phyloP scores from a whole-genome alignment of 2,113 vertebrate genomes.

The Phoenicopterus ruber region DNA sequence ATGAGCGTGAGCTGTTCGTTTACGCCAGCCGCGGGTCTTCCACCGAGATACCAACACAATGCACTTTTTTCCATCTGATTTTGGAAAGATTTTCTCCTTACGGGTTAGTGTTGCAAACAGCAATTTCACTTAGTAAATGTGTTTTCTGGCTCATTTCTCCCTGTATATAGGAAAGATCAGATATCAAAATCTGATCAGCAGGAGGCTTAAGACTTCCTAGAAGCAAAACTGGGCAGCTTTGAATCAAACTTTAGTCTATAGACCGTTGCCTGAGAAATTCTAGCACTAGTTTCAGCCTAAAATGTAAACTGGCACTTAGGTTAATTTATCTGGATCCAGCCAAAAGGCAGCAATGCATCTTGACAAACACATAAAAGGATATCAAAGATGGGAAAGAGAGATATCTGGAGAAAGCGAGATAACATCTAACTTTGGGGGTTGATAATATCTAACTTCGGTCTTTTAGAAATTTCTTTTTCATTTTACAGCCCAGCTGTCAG shows the following conservation, averaged over 20 bases:
- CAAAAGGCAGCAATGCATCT: neutral
- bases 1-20: accelerated
- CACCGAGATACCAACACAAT: accelerated
- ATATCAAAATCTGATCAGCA: neutral
- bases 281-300: neutral
- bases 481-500: neutral
- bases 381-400: neutral
- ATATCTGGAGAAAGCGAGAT: neutral
- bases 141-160: neutral
- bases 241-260: neutral
- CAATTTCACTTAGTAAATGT: neutral
- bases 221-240: neutral
- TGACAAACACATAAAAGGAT: neutral
- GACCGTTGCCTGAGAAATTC: neutral
- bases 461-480: neutral
- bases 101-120: accelerated
- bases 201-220: neutral
- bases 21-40: accelerated
- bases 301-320: neutral
- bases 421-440: neutral
- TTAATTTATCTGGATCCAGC: neutral
- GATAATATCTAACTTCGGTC: neutral
- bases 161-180: neutral
- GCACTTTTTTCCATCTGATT: accelerated
- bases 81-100: neutral